These are phyloP conservation scores for Mus minutoides DNA, from an alignment of 2,797 vertebrate species.

Conservation along the genomic window DNA sequence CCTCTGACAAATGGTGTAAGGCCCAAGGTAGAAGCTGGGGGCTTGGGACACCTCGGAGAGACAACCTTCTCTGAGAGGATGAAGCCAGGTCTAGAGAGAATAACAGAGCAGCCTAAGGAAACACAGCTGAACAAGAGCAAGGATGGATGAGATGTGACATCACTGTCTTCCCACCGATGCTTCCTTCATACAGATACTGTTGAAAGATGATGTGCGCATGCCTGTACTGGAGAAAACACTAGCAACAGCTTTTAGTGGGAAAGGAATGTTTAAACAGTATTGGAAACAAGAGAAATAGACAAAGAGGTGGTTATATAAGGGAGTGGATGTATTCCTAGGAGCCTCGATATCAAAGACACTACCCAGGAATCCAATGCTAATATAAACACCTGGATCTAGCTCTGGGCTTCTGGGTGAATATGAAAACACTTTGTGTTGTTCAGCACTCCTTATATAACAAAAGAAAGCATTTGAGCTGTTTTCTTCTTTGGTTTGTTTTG, in stretches of 20 bases:
- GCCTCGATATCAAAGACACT: not conserved
- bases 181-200: not conserved
- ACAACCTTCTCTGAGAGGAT: not conserved
- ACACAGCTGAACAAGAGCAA: not conserved
- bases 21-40: not conserved
- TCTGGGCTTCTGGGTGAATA: constrained; percentile 13
- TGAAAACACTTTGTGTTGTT: not conserved
- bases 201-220: not conserved
- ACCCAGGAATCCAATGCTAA: not conserved
- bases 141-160: not conserved
- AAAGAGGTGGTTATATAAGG: not conserved
- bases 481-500: not conserved
- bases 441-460: not conserved
- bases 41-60: not conserved
- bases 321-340: not conserved
- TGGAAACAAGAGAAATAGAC: not conserved
- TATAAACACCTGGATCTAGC: not conserved
- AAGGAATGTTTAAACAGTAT: not conserved
- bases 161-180: not conserved
- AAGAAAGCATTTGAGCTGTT: not conserved
- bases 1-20: not conserved
- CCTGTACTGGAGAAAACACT: not conserved
- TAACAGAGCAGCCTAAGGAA: not conserved
- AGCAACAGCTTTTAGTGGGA: not conserved
- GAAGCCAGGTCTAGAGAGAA: not conserved